phyloP scores from a whole-genome alignment of 2,888 invertebrate species.

The Sympetrum striolatum region DNA sequence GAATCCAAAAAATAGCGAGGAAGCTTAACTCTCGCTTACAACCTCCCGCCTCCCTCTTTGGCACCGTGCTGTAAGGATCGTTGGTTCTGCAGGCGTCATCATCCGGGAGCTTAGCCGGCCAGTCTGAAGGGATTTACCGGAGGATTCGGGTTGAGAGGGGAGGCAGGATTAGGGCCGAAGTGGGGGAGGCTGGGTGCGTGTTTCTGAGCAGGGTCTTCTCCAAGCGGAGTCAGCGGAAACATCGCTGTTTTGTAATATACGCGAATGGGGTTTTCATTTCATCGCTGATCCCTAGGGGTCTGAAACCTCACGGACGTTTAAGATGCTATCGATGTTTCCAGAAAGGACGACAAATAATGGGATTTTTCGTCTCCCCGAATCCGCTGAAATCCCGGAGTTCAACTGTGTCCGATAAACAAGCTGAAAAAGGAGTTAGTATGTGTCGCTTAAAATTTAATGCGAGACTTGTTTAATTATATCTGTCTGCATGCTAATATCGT shows the following conservation, averaged over 20 bases:
- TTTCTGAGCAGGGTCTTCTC: background rate
- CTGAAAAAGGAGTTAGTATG: too few species aligned
- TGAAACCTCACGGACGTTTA: background rate
- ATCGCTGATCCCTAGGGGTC: background rate
- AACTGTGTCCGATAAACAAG: too few species aligned
- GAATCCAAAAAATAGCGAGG: background rate
- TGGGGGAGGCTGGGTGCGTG: background rate
- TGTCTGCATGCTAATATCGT: too few species aligned
- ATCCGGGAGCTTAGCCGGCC: constrained; percentile 30
- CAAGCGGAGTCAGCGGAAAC: background rate
- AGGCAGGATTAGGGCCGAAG: background rate
- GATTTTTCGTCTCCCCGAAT: too few species aligned
- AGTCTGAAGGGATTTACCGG: constrained; percentile 22
- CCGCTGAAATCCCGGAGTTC: too few species aligned
- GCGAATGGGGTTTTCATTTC: background rate
- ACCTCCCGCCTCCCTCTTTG: background rate
- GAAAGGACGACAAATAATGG: too few species aligned
- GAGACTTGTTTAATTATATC: too few species aligned
- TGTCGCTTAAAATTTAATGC: too few species aligned
- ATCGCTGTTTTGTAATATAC: background rate
- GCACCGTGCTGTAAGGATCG: background rate
- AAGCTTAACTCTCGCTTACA: background rate
- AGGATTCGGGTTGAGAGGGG: too few species aligned
- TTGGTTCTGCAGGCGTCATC: constrained; percentile 40
- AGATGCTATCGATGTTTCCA: background rate